Base-by-base conservation (phyloP, 2,797 vertebrate species). In the Dallia pectoralis region DNA sequence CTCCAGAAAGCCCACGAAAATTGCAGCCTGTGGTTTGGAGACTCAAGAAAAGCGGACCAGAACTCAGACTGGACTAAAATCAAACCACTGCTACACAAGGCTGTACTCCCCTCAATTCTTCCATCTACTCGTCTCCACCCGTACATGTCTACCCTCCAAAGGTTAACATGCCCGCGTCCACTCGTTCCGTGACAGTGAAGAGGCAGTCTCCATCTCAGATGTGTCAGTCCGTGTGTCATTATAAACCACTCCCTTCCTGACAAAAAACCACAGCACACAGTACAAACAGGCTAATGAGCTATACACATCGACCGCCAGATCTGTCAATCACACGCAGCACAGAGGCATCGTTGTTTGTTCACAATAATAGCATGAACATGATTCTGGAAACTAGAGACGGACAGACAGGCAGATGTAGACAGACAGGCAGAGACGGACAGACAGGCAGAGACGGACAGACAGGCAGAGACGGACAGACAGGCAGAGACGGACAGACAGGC, bases 271-370 rank as follows among this genome's bases (percentile, higher is more conserved):
- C 76, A 77, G 47, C 66, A 47, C 61, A 33, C 51, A 66, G 71
- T 75, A 81, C 81, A 89, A 81, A 81, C 44, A 53, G 40, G 74
- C 59, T 79, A 87, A 89, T 85, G 75, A 82, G 74, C 77, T 75
- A 74, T 68, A 76, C 82, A 78, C 74, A 79, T 77, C 67, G 72
- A 22, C 62, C 69, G 74, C 82, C 77, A 67, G 73, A 77, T 51
- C 79, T 80, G 84, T 85, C 82, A 85, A 69, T 85, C 81, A 88
- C 72, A 84, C 75, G 47, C 68, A 85, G 82, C 76, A 77, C 73
- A 64, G 81, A 74, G 78, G 67, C 30, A 77, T 80, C 73, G 79
- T 4, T 70, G 71, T 66, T 64, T 44, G 72, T 47, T 61, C 71
- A 40, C 22, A 29, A 63, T 5, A 30, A 32, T 27, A 59, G 22